Base-by-base conservation (phyloP, 2,888 invertebrate genomes). In the Cacoxenus indagator region DNA sequence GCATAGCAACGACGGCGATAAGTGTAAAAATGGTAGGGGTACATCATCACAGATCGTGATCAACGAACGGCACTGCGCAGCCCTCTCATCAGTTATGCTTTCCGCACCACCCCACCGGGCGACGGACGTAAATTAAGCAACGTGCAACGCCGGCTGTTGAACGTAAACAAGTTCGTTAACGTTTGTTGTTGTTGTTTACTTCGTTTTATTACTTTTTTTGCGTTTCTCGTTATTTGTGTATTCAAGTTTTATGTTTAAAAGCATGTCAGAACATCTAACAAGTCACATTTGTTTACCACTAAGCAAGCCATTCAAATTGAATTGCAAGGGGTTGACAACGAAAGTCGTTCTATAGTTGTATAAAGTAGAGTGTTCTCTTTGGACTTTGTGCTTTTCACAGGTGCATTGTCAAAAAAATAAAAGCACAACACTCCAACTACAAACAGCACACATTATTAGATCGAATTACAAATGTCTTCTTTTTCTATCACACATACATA, bases 101-200 rank as follows among this genome's bases (percentile, higher is more conserved):
- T n/a, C n/a, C n/a, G n/a, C n/a, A n/a, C n/a, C n/a, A n/a, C n/a
- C n/a, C n/a, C n/a, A n/a, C n/a, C n/a, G n/a, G n/a, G n/a, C n/a
- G n/a, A n/a, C n/a, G n/a, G n/a, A n/a, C n/a, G n/a, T n/a, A n/a
- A n/a, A 43, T n/a, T 19, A 14, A 48, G n/a, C 17, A 19, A 17
- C 19, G 48, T 17, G 22, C 72, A 68, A 68, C 74, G 69, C 83
- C 83, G 79, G 79, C 73, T 61, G 67, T 67, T 69, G 67, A 74
- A 78, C 72, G 82, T 83, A 83, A 80, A 83, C 79, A 80, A 83
- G 82, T 82, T 81, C 82, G 76, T 83, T 81, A 81, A 75, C 43
- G 43, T 4, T 43, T 43, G 65, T 54, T 64, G 57, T 57, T 37
- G 14, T 43, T 65, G 19, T 43, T 64, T 43, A 19, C 31, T 46